Percentiles rank a stretch among this genome's conserved stretches.
These are phyloP conservation scores for Lophochroa leadbeateri DNA, from an alignment of 2,113 vertebrate species.

Conservation along the genomic window DNA sequence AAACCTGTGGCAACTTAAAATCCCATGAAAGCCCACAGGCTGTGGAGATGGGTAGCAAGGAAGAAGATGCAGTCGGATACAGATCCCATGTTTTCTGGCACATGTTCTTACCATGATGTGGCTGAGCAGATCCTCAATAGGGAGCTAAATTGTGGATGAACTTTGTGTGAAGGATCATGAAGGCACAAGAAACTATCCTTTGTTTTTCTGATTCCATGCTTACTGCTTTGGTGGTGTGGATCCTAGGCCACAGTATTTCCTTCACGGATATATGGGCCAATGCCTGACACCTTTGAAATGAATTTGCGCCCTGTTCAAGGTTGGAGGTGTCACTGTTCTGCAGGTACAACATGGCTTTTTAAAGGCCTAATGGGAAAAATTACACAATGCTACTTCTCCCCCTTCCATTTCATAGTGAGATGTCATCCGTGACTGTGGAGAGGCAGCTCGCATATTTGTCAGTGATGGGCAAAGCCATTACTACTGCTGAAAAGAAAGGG, in stretches of 20 bases:
- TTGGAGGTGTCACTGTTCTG: neutral
- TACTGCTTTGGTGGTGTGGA: neutral
- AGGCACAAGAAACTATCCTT: neutral
- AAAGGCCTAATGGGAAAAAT: neutral
- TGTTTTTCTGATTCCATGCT: neutral
- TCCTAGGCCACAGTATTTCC: neutral
- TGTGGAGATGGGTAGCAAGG: neutral
- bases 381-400: neutral
- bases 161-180: neutral
- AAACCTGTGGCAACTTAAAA: neutral
- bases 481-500: neutral
- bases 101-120: neutral
- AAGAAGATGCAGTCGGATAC: neutral
- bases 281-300: neutral
- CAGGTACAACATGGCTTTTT: neutral
- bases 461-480: neutral
- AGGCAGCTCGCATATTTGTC: neutral
- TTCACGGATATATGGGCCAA: neutral
- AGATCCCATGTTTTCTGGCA: neutral
- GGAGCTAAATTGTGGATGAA: neutral
- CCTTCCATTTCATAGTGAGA: neutral
- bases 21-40: neutral
- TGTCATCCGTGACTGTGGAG: neutral
- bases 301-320: neutral
- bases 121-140: neutral